Evolutionary conservation across 1,140 invertebrate species (phyloP), one percentile per base, ranked within the genome.

Genomic region (Subanguina moxae): DNA sequence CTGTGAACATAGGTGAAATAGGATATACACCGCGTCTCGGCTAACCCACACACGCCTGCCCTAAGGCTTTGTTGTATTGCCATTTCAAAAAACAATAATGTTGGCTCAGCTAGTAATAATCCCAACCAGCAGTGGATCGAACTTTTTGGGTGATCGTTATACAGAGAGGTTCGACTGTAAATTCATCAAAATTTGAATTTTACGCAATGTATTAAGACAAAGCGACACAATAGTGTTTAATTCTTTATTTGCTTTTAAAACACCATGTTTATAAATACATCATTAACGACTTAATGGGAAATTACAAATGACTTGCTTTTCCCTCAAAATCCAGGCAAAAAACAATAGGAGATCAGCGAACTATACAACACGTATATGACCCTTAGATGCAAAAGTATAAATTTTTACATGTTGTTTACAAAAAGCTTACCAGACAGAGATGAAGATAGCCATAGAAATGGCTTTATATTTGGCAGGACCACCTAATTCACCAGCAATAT

Each of bases 401-500:
- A 38, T 11, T n/a, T n/a, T n/a, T n/a, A n/a, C 32, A 38, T 38
- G 11, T 11, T 5, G 32, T 38, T 11, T 5, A 11, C 11, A 5
- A 38, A 38, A 38, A 38, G 11, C n/a, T 17, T 82, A 28, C 80
- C 94, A 97, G 21, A 97, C 86, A 64, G 84, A 86, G 80, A 94
- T 88, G 74, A 97, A 88, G 70, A 94, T 86, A 17, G 86, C 79
- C 32, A 89, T 87, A 42, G 93, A 94, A 19, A 90, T 62, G 70
- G 88, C 84, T 83, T 94, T 95, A 65, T 87, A 83, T 43, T 80
- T 76, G n/a, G 82, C 84, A 1, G 93, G 91, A 1, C 94, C 94
- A 21, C 94, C 94, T 19, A 97, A 86, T 84, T 97, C 94, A n/a
- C 93, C 94, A n/a, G 90, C 91, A 86, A 57, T 85, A 83, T 65